Percentiles rank a stretch among this genome's conserved stretches.
Evolutionary conservation across 2,888 invertebrate species (phyloP).

Genomic region (Caenorhabditis angaria): DNA sequence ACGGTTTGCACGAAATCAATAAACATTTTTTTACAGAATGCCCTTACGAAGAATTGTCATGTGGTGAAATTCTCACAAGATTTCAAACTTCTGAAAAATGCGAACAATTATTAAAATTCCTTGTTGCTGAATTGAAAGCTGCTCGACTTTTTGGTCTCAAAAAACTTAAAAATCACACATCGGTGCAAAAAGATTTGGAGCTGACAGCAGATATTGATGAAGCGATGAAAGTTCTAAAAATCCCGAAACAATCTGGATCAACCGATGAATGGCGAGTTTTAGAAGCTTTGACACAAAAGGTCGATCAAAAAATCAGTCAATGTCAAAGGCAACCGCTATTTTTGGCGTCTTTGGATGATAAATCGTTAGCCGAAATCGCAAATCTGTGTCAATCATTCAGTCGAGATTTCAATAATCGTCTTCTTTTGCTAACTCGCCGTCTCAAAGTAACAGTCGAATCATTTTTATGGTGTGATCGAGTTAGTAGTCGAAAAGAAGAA

Average conservation of each 20-base stretch:
- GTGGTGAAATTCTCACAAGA: constrained; percentile 43
- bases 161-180: constrained; percentile 28
- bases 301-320: constrained; percentile 20
- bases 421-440: constrained; percentile 83
- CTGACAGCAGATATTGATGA: constrained; percentile 31
- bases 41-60: constrained; percentile 49
- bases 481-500: constrained; percentile 45
- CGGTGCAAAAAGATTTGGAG: constrained; percentile 29
- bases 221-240: constrained; percentile 19
- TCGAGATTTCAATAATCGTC: constrained; percentile 47
- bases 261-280: constrained; percentile 29
- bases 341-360: constrained; percentile 31
- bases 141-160: constrained; percentile 27
- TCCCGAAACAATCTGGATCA: constrained; percentile 19
- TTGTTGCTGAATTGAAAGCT: constrained; percentile 39
- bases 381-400: constrained; percentile 32
- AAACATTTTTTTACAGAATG: constrained; percentile 41
- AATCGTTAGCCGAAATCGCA: constrained; percentile 28
- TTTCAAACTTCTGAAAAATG: constrained; percentile 24
- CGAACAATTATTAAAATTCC: constrained; percentile 35
- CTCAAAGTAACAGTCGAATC: constrained; percentile 95
- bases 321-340: constrained; percentile 25
- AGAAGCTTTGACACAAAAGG: constrained; percentile 25
- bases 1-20: background rate
- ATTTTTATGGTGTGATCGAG: constrained; percentile 78